Evolutionary conservation across 1,140 invertebrate species (phyloP), one percentile per base, ranked within the genome.

Genomic region (Cylas formicarius): DNA sequence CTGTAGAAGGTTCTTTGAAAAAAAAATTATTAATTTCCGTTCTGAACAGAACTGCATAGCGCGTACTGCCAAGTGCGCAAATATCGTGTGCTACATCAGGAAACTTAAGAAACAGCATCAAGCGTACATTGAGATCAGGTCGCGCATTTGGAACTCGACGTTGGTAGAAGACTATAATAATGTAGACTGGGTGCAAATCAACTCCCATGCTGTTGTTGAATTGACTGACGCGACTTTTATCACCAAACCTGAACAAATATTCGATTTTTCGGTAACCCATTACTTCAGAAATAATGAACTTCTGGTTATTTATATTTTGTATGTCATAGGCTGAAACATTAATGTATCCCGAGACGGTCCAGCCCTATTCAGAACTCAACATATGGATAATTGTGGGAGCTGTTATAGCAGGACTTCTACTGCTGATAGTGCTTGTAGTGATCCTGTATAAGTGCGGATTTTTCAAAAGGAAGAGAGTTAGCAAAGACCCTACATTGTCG

Each of bases 91-190:
- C 61, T 73, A 75, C 1, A 79, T 96, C 37, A 77, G 80, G 50
- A 82, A 85, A 52, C 72, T 94, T 39, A 74, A 75, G 16, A 74
- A 78, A 16, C 78, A 80, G 19, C 77, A 85, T 44, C 79, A 80
- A 6, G 82, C 82, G 1, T 82, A 80, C 1, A 86, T 95, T 45
- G 78, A 76, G 24, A 76, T 94, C 13, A 79, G 76, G 57, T 83
- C 88, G 1, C 76, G 86, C 34, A 70, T 96, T 5, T 95, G 90
- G 90, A 94, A 93, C 71, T 80, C 84, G 1, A 94, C 90, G 0
- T 68, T 96, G 9, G 81, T 89, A 1, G 82, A 88, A 61, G 85
- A 93, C 63, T 92, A 90, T 67, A 81, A 84, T 0, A 73, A 80
- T 31, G 85, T 90, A n/a, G 82, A 89, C 61, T 74, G 77, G 28